Percentiles rank a stretch among this genome's conserved stretches.
Evolutionary conservation across 2,888 invertebrate species (phyloP).

Genomic region (Eumerus sabulonum): DNA sequence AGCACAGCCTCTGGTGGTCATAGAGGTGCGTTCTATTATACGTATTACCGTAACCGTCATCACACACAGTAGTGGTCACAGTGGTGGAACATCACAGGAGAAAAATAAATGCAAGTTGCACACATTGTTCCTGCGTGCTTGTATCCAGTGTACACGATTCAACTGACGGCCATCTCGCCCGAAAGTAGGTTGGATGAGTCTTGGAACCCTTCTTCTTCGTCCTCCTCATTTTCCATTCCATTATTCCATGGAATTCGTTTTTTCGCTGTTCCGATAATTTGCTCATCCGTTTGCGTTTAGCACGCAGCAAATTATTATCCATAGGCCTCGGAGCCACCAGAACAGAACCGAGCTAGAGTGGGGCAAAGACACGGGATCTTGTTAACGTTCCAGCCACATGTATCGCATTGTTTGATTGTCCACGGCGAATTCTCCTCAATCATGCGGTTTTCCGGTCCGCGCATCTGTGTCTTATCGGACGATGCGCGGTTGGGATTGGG

Average conservation of each 20-base stretch:
- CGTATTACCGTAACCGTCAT: too few relatives aligned
- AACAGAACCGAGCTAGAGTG: slow-evolving; percentile 5
- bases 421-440: slow-evolving; percentile 7
- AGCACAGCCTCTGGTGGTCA: slow-evolving; percentile 45
- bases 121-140: slow-evolving; percentile 41
- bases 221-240: background rate
- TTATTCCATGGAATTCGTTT: slow-evolving; percentile 33
- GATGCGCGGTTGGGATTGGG: slow-evolving; percentile 11
- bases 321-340: slow-evolving; percentile 34
- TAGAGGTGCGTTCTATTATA: slow-evolving; percentile 48
- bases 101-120: slow-evolving; percentile 33
- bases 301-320: slow-evolving; percentile 61
- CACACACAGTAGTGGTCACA: slow-evolving; percentile 13
- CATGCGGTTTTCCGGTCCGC: slow-evolving; percentile 7
- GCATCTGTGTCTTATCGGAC: slow-evolving; percentile 27
- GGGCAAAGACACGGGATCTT: slow-evolving; percentile 28
- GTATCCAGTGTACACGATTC: background rate
- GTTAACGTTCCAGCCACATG: slow-evolving; percentile 33
- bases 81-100: slow-evolving; percentile 3
- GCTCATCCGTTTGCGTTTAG: slow-evolving; percentile 60
- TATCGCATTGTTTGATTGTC: slow-evolving; percentile 22
- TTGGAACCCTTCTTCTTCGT: background rate
- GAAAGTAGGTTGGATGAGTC: slow-evolving; percentile 48
- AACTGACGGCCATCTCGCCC: slow-evolving; percentile 39
- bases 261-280: slow-evolving; percentile 50